Evolutionary conservation across 2,888 invertebrate species (phyloP).

Genomic region (Eristalinus sepulchralis): DNA sequence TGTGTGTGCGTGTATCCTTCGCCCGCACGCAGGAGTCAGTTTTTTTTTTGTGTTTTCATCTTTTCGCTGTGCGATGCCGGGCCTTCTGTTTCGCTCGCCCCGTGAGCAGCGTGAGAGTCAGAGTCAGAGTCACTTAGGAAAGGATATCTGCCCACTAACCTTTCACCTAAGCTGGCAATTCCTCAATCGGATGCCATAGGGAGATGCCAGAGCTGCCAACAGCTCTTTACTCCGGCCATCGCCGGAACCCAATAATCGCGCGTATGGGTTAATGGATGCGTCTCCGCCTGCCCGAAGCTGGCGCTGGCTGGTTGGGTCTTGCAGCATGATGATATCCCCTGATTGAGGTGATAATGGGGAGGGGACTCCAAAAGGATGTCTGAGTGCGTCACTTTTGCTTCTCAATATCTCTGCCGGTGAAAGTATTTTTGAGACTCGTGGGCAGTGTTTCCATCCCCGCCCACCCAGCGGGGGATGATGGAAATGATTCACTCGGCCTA

Average conservation of each 20-base stretch:
- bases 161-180: slow-evolving; percentile 69
- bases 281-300: background rate
- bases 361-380: background rate
- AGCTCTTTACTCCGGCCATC: background rate
- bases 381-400: slow-evolving; percentile 23
- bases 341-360: slow-evolving; percentile 7
- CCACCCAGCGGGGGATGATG: background rate
- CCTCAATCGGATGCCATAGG: slow-evolving; percentile 66
- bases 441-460: background rate
- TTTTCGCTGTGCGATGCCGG: slow-evolving; percentile 33
- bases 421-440: slow-evolving; percentile 28
- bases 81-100: slow-evolving; percentile 60
- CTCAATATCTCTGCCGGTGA: background rate
- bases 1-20: slow-evolving; percentile 39
- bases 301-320: background rate
- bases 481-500: slow-evolving; percentile 56
- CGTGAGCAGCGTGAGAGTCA: slow-evolving; percentile 5
- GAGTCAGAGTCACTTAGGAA: slow-evolving; percentile 59
- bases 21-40: slow-evolving; percentile 35
- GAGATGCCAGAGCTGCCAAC: slow-evolving; percentile 14
- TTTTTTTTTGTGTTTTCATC: background rate
- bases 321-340: slow-evolving; percentile 9
- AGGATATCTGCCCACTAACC: slow-evolving; percentile 63
- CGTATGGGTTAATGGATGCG: slow-evolving; percentile 57
- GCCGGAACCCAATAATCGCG: slow-evolving; percentile 50